Percentiles rank a stretch among this genome's conserved stretches.
Conservation (phyloP, 2,113 vertebrate species). For the Carollia perspicillata region DNA sequence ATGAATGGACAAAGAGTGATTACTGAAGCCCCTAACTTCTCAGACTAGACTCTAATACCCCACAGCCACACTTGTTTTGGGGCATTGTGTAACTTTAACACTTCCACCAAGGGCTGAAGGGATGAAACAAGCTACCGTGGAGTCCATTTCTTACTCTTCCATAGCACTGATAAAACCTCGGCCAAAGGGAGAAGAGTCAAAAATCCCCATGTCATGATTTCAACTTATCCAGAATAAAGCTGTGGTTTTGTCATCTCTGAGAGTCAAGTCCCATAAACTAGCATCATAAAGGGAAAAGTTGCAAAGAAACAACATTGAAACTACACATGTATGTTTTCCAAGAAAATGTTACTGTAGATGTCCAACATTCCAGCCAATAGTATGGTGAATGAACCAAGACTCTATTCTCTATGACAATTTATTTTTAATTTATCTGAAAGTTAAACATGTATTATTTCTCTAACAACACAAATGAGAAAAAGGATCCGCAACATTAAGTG, state of each 20-base stretch:
- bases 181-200: not conserved
- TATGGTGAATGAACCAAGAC: slow-evolving; percentile 44
- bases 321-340: not conserved
- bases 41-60: not conserved
- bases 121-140: not conserved
- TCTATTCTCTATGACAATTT: slow-evolving; percentile 39
- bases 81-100: not conserved
- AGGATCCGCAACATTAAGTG: slow-evolving; percentile 26
- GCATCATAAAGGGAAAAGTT: not conserved
- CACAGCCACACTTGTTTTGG: not conserved
- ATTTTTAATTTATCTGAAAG: slow-evolving; percentile 65
- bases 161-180: slow-evolving; percentile 8
- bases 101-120: not conserved
- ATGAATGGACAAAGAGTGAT: slow-evolving; percentile 9
- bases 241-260: not conserved
- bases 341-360: slow-evolving; percentile 10
- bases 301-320: not conserved
- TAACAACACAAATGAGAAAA: slow-evolving; percentile 49
- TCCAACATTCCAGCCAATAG: not conserved
- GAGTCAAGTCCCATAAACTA: not conserved
- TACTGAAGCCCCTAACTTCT: not conserved
- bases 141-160: not conserved
- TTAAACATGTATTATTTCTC: slow-evolving; percentile 42
- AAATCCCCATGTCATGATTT: not conserved
- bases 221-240: slow-evolving; percentile 8